A percentile compares a stretch with the other conserved stretches of the same genome.
phyloP scores from a whole-genome alignment of 2,797 vertebrate species.

The Chiloscyllium punctatum region DNA sequence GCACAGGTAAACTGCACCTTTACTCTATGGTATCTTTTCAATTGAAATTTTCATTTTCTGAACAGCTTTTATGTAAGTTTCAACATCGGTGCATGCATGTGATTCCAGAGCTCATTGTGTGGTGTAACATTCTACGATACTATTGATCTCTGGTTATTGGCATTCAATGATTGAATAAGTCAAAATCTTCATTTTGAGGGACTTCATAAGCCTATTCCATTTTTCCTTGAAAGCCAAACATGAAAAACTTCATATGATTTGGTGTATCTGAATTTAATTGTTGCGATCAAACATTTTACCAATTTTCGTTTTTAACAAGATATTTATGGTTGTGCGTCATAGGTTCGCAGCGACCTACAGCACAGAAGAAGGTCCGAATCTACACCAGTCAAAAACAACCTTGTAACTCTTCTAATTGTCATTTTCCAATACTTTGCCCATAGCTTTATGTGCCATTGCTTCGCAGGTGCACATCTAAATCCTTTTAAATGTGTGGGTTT shows the following conservation, averaged over 20 bases:
- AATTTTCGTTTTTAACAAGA: not conserved
- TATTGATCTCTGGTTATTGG: not conserved
- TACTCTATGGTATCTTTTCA: not conserved
- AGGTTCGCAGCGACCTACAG: not conserved
- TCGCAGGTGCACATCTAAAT: too few relatives aligned
- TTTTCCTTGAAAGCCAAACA: not conserved
- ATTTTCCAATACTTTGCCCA: too few relatives aligned
- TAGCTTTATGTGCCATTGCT: too few relatives aligned
- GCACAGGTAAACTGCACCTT: slow-evolving; percentile 67
- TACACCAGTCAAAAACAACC: too few relatives aligned
- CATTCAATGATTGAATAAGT: not conserved
- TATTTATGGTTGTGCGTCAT: not conserved
- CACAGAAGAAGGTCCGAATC: too few relatives aligned
- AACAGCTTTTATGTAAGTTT: not conserved
- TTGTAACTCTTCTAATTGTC: too few relatives aligned
- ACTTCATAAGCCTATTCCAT: not conserved
- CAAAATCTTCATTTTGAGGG: not conserved
- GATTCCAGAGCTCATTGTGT: not conserved
- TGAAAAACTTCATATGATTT: not conserved
- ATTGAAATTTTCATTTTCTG: not conserved
- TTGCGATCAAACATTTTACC: not conserved
- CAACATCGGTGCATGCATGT: not conserved
- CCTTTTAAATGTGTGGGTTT: too few relatives aligned
- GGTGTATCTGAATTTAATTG: not conserved
- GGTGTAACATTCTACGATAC: not conserved